A percentile compares a stretch with the other conserved stretches of the same genome.
Conservation (phyloP, 53 echinoderm and acorn worm species). For the Temnopleurus reevesii region DNA sequence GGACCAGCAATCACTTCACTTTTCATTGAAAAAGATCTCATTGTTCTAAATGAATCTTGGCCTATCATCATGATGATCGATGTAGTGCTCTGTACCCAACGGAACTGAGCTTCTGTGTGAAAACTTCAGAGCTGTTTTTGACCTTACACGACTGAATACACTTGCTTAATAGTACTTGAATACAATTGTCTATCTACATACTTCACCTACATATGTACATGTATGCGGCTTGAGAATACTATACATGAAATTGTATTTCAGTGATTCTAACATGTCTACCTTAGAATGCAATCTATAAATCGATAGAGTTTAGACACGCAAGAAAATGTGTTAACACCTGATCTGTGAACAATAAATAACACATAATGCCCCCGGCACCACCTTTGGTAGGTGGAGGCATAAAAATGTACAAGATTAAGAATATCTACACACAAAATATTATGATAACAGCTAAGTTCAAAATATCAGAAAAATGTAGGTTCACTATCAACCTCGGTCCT, state of each 20-base stretch:
- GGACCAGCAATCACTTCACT: background rate
- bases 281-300: background rate
- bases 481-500: too few species aligned
- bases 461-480: too few species aligned
- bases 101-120: background rate
- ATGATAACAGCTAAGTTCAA: background rate
- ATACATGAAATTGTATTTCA: constrained; percentile 9
- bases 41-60: background rate
- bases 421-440: background rate
- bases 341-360: constrained; percentile 2
- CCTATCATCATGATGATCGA: too few species aligned
- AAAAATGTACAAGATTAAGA: too few species aligned
- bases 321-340: background rate
- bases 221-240: background rate
- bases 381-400: too few species aligned
- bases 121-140: background rate
- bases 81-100: background rate
- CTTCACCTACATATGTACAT: background rate
- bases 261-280: constrained; percentile 10
- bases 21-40: background rate
- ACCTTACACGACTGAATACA: background rate
- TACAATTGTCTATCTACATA: background rate
- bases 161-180: background rate
- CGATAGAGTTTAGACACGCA: background rate
- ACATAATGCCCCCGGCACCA: too few species aligned